Evolutionary conservation across 37 sponge, comb jelly and placozoan species (phyloP).

Genomic region (Sycon ciliatum): DNA sequence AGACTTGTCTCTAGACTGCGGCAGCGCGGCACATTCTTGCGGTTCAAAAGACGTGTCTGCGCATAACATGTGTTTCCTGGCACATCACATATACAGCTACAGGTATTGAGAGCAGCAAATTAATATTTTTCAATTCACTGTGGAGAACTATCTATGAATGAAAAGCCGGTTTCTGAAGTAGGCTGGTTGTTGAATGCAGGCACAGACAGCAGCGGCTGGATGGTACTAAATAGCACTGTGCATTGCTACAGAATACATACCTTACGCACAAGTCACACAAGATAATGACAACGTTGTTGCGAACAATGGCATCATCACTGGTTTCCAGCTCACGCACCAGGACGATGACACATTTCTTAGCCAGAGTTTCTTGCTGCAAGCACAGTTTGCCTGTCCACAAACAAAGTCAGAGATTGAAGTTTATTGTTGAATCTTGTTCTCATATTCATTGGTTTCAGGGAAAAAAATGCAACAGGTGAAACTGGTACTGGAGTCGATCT

Average conservation of each 20-base stretch:
- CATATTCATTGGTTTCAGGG: no score
- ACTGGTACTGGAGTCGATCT: background rate
- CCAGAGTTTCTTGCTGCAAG: conserved; percentile 62
- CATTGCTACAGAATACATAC: background rate
- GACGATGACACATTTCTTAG: conserved; percentile 50
- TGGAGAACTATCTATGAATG: background rate
- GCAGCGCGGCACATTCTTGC: background rate
- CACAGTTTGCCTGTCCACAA: conserved; percentile 89
- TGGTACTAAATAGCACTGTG: background rate
- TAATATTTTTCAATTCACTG: background rate
- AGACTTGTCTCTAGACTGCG: background rate
- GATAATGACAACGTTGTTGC: conserved; percentile 69
- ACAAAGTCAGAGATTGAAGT: no score
- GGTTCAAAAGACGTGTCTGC: background rate
- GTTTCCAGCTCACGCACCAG: conserved; percentile 53
- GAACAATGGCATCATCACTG: conserved; percentile 27
- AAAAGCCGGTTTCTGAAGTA: background rate
- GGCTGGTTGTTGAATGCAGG: no score
- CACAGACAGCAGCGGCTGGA: background rate
- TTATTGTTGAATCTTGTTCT: no score
- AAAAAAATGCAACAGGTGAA: background rate
- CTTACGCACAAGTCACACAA: conserved; percentile 69
- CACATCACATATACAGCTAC: background rate
- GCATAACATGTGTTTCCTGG: background rate
- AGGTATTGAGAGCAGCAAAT: background rate